Evolutionary conservation across 2,113 vertebrate genomes (phyloP).

Genomic region (Elaphurus davidianus): DNA sequence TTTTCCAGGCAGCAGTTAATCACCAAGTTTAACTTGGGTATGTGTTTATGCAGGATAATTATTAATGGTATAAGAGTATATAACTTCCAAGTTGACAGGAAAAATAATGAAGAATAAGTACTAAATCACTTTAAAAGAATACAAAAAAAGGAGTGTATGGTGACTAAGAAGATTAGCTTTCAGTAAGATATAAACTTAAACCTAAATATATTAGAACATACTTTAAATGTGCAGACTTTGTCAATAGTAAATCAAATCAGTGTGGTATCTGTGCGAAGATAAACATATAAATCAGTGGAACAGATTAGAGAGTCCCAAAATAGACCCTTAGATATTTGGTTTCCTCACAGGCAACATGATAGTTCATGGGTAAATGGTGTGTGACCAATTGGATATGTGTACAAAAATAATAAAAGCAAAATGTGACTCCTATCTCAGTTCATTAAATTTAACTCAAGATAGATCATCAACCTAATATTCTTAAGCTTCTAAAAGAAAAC

Average conservation of each 20-base stretch:
- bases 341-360: not conserved
- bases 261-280: not conserved
- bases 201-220: not conserved
- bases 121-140: not conserved
- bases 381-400: not conserved
- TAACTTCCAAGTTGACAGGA: not conserved
- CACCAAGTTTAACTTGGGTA: not conserved
- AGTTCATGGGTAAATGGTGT: not conserved
- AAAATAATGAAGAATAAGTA: not conserved
- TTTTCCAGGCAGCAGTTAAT: not conserved
- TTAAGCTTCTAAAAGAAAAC: not conserved
- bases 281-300: not conserved
- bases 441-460: conserved; percentile 14
- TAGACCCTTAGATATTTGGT: not conserved
- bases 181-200: not conserved
- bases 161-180: not conserved
- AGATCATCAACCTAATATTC: not conserved
- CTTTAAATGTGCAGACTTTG: not conserved
- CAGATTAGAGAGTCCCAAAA: not conserved
- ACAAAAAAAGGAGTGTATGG: not conserved
- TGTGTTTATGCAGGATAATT: not conserved
- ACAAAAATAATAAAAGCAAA: not conserved
- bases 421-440: not conserved
- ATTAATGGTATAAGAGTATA: not conserved
- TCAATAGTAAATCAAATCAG: not conserved